phyloP scores from a whole-genome alignment of 1,140 invertebrate genomes.

The Eupristina koningsbergeri region DNA sequence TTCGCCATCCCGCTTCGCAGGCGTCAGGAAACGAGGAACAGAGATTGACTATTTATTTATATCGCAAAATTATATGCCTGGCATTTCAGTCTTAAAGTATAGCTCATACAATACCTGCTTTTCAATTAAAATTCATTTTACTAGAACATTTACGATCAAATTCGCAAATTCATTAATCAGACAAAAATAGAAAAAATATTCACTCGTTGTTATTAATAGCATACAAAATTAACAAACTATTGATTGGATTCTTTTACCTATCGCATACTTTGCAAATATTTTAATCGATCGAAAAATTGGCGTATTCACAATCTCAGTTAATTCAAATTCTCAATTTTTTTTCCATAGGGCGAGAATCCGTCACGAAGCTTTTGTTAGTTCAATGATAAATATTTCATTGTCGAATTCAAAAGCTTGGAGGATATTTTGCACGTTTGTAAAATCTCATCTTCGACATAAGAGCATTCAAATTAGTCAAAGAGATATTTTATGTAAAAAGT shows the following conservation, averaged over 20 bases:
- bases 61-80: slow-evolving; percentile 70
- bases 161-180: not conserved
- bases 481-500: slow-evolving; percentile 47
- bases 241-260: not conserved
- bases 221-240: not conserved
- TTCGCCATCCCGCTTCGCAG: slow-evolving; percentile 60
- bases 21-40: slow-evolving; percentile 70
- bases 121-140: not conserved
- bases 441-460: slow-evolving; percentile 51
- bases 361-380: slow-evolving; percentile 61
- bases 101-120: slow-evolving; percentile 23
- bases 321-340: too few species aligned
- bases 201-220: not conserved
- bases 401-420: slow-evolving; percentile 65
- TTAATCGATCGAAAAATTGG: not conserved
- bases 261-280: not conserved
- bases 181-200: not conserved
- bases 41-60: slow-evolving; percentile 70
- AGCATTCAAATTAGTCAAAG: slow-evolving; percentile 35
- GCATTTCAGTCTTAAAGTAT: slow-evolving; percentile 61
- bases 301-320: too few species aligned
- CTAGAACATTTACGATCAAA: not conserved
- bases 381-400: slow-evolving; percentile 67
- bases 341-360: slow-evolving; percentile 49
- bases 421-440: slow-evolving; percentile 44